Base-by-base conservation (phyloP, 1,140 invertebrate species). In the Aphaenogaster floridana region DNA sequence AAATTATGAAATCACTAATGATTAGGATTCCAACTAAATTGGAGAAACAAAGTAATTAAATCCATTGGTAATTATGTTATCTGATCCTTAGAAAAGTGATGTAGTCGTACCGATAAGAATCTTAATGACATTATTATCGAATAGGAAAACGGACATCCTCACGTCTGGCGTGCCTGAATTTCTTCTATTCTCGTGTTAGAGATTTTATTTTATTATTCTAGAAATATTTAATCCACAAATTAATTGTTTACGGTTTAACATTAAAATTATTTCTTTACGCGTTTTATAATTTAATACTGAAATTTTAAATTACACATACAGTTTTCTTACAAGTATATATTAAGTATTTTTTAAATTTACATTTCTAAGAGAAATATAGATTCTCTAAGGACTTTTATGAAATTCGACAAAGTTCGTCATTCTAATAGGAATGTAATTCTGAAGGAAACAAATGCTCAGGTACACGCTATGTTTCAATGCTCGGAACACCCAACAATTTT, bases 41-140 rank as follows among this genome's bases (percentile, higher is more conserved):
- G 5, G 8, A 15, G 6, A 48, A 61, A 34, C 21, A 13, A 34
- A 48, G 2, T 72, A 72, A 83, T 83, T 71, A 83, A 59, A 42
- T 28, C 6, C 9, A 28, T 36, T 3, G 28, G 2, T 7, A 42
- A 59, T 59, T 61, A 50, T 61, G 28, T 1, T 52, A 71, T 17
- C 68, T n/a, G 13, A 45, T 64, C n/a, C 2, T 85, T 81, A 17
- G 3, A 42, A 81, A 21, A n/a, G 34, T 48, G 52, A 72, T 15
- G 7, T 48, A 54, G 3, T 72, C 17, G 3, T 28, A 7, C 0
- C 48, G 6, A 34, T 45, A 61, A 36, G 13, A 66, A 72, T 72
- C 15, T 72, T 39, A 28, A 57, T 45, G 9, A 61, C 57, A 21
- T 61, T 83, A n/a, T 81, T 48, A 9, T 48, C 9, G 7, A 36